phyloP scores from a whole-genome alignment of 2,888 invertebrate species.

The Zonitis immaculata region DNA sequence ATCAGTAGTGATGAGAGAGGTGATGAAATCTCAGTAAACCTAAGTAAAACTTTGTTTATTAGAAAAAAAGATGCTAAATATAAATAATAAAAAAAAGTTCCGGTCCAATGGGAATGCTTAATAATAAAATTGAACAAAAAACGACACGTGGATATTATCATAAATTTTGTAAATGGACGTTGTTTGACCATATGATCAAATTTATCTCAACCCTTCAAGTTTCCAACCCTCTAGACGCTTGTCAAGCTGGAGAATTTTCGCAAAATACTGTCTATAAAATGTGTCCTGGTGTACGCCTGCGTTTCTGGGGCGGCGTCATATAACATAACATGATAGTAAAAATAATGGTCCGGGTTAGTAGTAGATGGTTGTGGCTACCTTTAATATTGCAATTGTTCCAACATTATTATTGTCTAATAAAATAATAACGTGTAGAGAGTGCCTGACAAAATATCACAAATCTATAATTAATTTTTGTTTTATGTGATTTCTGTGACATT shows the following conservation, averaged over 20 bases:
- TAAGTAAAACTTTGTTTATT: neutral
- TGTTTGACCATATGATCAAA: neutral
- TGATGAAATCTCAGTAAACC: neutral
- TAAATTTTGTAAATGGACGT: too few species aligned
- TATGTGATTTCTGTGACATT: too few species aligned
- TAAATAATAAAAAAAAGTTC: too few species aligned
- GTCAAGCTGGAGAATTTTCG: neutral
- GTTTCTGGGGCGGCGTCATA: neutral
- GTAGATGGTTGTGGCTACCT: neutral
- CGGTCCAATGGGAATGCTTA: too few species aligned
- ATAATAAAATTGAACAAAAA: too few species aligned
- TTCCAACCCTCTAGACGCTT: neutral
- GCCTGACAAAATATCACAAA: too few species aligned
- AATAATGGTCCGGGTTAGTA: neutral
- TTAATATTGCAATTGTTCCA: neutral
- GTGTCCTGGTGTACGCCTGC: neutral
- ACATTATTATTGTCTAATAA: neutral
- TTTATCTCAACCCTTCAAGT: neutral
- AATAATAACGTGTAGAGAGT: neutral
- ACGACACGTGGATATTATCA: too few species aligned
- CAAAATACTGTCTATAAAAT: neutral
- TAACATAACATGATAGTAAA: neutral
- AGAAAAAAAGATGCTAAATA: too few species aligned
- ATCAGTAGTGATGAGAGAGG: neutral
- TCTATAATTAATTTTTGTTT: too few species aligned